These are phyloP conservation scores for Corythucha ciliata DNA, from an alignment of 2,888 invertebrate genomes.

Conservation along the genomic window DNA sequence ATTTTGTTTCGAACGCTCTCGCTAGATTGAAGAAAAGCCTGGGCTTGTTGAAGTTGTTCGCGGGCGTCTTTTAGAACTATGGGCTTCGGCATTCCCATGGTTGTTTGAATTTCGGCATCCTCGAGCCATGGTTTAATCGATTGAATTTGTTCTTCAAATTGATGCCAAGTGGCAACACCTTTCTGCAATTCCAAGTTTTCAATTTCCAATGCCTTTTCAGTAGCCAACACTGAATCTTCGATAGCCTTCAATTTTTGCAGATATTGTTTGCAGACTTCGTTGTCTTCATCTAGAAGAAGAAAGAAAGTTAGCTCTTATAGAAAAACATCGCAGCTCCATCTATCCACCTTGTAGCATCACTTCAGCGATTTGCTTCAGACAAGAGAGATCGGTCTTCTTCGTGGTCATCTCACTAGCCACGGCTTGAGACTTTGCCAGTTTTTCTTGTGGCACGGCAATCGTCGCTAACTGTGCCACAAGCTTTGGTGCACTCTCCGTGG, in stretches of 20 bases:
- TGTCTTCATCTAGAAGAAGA: constrained; percentile 16
- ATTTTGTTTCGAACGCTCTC: constrained; percentile 65
- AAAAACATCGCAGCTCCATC: no score
- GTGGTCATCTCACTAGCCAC: constrained; percentile 13
- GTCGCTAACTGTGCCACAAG: constrained; percentile 63
- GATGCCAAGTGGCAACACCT: constrained; percentile 75
- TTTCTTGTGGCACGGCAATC: constrained; percentile 23
- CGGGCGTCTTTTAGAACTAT: constrained; percentile 70
- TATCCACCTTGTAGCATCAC: constrained; percentile 20
- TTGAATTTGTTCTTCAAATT: constrained; percentile 67
- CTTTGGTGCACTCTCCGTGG: constrained; percentile 65
- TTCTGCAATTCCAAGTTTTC: constrained; percentile 65
- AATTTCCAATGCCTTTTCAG: constrained; percentile 40
- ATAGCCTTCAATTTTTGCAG: constrained; percentile 48
- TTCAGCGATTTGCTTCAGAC: constrained; percentile 23
- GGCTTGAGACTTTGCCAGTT: constrained; percentile 18
- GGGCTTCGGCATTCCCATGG: constrained; percentile 51
- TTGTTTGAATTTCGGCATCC: constrained; percentile 71
- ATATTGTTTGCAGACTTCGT: constrained; percentile 19
- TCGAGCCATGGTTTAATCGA: constrained; percentile 83
- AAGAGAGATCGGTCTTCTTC: constrained; percentile 14
- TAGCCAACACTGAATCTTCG: constrained; percentile 25
- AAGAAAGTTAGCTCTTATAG: neutral
- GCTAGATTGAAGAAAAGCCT: constrained; percentile 65
- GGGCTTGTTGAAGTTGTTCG: constrained; percentile 59